Base-by-base conservation (phyloP, 2,888 invertebrate species). In the Iphiclides podalirius region DNA sequence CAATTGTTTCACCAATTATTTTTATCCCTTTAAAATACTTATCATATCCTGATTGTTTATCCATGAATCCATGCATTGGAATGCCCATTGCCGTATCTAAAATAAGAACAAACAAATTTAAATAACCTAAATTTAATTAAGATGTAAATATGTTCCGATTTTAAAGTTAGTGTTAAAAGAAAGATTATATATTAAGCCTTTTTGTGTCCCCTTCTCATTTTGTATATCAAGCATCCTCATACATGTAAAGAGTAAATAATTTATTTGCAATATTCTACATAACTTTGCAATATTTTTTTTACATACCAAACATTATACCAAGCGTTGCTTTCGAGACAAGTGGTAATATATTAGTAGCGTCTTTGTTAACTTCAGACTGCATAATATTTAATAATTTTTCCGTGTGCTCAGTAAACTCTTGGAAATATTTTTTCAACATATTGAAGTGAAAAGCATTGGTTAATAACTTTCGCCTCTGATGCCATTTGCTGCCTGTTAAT, bases 381-480 rank as follows among this genome's bases (percentile, higher is more conserved):
- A 79, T 38, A 9, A 52, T 59, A 4, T 57, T 44, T 1, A 73
- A 55, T 1, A 85, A 56, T 28, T 61, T 53, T n/a, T 67, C 60
- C 8, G 79, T 72, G 43, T 80, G 76, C 33, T 78, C 73, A 40
- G 60, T 67, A 52, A 89, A 80, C 1, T 71, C 74, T 1, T 53
- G 54, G 1, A 70, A 60, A 54, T 82, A 89, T 53, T 75, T 73
- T 35, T 69, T 75, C 43, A 89, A 53, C 23, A 86, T 78, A 17
- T 75, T 76, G 53, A 83, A 86, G 58, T 89, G 88, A 57, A 87
- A 89, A 0, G 86, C 79, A 8, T 83, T 79, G 0, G 85, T 88
- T n/a, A 89, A 64, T 23, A 86, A 58, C 57, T 85, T 85, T 12
- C 89, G 71, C 37, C 82, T 70, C 16, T 69, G 67, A 4, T 74